A percentile compares a stretch with the other conserved stretches of the same genome.
phyloP scores from a whole-genome alignment of 2,888 invertebrate species.

The Eilema griseolum region DNA sequence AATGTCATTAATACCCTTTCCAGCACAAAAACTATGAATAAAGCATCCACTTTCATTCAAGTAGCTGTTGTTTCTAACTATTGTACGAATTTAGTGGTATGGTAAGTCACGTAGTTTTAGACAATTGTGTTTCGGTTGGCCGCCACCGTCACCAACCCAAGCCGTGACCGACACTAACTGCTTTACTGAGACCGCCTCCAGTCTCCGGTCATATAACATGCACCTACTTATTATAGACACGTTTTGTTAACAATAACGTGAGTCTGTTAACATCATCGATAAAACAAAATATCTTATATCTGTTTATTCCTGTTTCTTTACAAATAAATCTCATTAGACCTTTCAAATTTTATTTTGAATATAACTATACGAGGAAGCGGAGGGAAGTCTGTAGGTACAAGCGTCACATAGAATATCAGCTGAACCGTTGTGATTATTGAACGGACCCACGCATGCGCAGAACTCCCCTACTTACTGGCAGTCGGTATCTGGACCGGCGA shows the following conservation, averaged over 20 bases:
- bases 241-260: background rate
- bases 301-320: background rate
- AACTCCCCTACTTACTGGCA: slow-evolving; percentile 41
- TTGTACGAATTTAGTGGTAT: slow-evolving; percentile 28
- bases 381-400: background rate
- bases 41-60: slow-evolving; percentile 22
- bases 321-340: background rate
- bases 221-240: background rate
- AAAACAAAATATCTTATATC: background rate
- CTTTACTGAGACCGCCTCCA: slow-evolving; percentile 34
- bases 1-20: no score
- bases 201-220: slow-evolving; percentile 21
- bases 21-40: slow-evolving; percentile 15
- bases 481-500: slow-evolving; percentile 64
- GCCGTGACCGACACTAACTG: slow-evolving; percentile 45
- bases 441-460: slow-evolving; percentile 79
- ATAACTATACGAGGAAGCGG: background rate
- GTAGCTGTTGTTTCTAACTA: slow-evolving; percentile 23
- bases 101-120: slow-evolving; percentile 56
- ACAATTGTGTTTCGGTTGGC: slow-evolving; percentile 60
- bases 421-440: slow-evolving; percentile 75
- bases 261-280: background rate
- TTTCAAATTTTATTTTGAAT: background rate
- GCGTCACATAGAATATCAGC: slow-evolving; percentile 59
- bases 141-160: slow-evolving; percentile 41